These are phyloP conservation scores for Aldrovandia affinis DNA, from an alignment of 2,797 vertebrate species.

Conservation along the genomic window DNA sequence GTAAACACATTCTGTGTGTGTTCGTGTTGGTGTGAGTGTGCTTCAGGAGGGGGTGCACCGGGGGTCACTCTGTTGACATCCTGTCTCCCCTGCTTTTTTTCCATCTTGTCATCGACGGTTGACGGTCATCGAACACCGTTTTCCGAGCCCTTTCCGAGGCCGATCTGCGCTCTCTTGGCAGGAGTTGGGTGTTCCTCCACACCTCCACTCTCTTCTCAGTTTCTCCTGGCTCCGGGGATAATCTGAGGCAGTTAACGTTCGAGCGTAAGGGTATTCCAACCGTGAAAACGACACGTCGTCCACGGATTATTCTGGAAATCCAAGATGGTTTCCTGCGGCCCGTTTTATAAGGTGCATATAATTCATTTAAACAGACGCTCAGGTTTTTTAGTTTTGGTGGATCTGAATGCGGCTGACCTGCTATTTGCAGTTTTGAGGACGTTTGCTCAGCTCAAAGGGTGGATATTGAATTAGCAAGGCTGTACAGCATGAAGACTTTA, in stretches of 20 bases:
- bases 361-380: conserved; percentile 28
- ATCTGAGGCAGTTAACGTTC: background rate
- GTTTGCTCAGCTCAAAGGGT: background rate
- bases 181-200: background rate
- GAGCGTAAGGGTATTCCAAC: background rate
- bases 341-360: background rate
- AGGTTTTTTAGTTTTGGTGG: conserved; percentile 25
- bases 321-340: background rate
- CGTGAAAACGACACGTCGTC: background rate
- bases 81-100: background rate
- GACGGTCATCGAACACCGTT: background rate
- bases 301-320: background rate
- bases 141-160: background rate
- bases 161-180: background rate
- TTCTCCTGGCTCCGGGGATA: background rate
- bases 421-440: background rate
- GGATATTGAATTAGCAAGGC: conserved; percentile 12
- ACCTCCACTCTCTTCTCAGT: background rate
- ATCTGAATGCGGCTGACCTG: conserved; percentile 7
- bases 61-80: background rate
- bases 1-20: background rate
- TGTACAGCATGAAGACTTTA: conserved; percentile 29
- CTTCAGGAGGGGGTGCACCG: background rate
- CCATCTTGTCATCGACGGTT: background rate
- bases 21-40: background rate